Conservation (phyloP, 2,797 vertebrate genomes). For the Mustela erminea region DNA sequence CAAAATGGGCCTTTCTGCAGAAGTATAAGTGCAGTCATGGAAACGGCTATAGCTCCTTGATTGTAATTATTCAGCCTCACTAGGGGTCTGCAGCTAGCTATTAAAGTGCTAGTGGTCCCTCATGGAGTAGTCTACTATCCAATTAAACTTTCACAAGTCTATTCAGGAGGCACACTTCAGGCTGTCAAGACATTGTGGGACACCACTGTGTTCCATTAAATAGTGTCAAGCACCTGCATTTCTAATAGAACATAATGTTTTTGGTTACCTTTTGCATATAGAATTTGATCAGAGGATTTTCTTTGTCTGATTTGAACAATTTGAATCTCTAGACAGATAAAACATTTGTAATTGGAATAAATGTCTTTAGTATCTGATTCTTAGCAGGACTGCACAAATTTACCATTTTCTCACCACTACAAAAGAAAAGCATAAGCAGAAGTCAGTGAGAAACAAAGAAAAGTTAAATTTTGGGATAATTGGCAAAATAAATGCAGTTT, state of each 20-base stretch:
- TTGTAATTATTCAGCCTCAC: conserved; percentile 82
- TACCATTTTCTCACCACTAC: background rate
- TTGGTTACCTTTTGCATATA: conserved; percentile 72
- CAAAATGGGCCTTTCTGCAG: conserved; percentile 72
- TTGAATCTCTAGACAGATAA: conserved; percentile 29
- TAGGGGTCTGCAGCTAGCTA: conserved; percentile 81
- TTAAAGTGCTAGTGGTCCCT: conserved; percentile 81
- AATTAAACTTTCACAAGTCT: conserved; percentile 86
- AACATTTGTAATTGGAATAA: conserved; percentile 43
- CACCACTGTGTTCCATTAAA: conserved; percentile 81
- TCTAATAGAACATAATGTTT: conserved; percentile 71
- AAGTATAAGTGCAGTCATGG: conserved; percentile 82
- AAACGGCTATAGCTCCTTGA: conserved; percentile 82
- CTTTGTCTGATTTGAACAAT: conserved; percentile 55
- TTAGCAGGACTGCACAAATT: background rate
- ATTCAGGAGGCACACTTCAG: conserved; percentile 76
- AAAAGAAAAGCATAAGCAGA: conserved; percentile 56
- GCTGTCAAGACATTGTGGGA: conserved; percentile 72
- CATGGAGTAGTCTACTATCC: conserved; percentile 77
- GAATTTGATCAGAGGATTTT: conserved; percentile 58
- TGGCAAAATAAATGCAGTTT: background rate
- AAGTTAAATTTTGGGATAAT: background rate
- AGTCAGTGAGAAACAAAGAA: conserved; percentile 68
- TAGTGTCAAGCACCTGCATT: conserved; percentile 79
- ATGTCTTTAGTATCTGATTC: background rate